These are phyloP conservation scores for Malacosoma neustria DNA, from an alignment of 2,888 invertebrate genomes.

Conservation along the genomic window DNA sequence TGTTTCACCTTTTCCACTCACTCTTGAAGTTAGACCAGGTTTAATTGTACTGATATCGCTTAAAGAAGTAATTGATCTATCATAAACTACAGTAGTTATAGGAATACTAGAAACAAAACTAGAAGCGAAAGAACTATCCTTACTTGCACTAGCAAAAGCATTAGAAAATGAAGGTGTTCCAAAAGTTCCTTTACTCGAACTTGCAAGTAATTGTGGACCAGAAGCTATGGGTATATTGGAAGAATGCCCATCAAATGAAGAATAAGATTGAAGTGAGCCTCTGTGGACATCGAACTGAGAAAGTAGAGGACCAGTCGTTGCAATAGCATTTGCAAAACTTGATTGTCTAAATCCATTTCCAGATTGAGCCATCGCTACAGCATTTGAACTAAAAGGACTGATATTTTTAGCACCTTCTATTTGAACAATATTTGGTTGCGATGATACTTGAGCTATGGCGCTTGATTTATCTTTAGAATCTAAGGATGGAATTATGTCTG, in stretches of 20 bases:
- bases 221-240: background rate
- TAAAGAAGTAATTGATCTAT: too few species aligned
- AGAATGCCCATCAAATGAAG: background rate
- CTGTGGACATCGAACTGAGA: background rate
- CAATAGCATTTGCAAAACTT: background rate
- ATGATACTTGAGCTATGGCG: background rate
- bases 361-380: background rate
- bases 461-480: too few species aligned
- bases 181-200: background rate
- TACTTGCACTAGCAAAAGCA: constrained; percentile 7
- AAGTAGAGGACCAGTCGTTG: background rate
- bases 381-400: background rate
- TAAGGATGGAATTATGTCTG: background rate
- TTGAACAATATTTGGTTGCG: background rate
- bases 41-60: too few species aligned
- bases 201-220: background rate
- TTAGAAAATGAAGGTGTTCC: constrained; percentile 1
- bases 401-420: background rate
- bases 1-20: constrained; percentile 31
- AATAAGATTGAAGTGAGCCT: background rate
- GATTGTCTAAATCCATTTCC: background rate
- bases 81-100: constrained; percentile 8
- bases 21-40: too few species aligned
- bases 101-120: background rate
- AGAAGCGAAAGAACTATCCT: constrained; percentile 9